Evolutionary conservation across 2,797 vertebrate species (phyloP).

Genomic region (Lemur catta): DNA sequence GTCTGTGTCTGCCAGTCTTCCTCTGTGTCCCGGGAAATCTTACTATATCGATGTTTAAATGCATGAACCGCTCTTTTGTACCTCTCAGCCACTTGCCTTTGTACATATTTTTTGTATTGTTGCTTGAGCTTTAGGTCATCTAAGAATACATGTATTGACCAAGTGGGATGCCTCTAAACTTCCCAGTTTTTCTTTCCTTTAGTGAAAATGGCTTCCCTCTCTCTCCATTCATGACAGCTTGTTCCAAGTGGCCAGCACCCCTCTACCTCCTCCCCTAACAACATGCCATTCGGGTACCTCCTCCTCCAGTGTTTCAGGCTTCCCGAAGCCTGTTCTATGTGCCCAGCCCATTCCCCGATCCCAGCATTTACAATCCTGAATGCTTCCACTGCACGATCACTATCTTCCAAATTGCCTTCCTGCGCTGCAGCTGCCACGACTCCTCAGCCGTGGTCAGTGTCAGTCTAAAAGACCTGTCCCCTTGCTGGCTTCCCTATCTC

Average conservation of each 20-base stretch:
- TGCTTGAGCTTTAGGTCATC: not conserved
- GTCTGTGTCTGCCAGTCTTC: not conserved
- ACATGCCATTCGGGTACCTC: fast-evolving
- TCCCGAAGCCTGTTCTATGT: not conserved
- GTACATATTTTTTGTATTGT: not conserved
- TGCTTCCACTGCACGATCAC: not conserved
- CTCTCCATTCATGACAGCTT: not conserved
- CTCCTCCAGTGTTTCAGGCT: not conserved
- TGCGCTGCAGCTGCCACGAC: not conserved
- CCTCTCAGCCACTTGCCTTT: not conserved
- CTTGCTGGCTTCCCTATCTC: not conserved
- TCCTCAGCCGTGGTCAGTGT: not conserved
- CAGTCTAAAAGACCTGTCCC: constrained; percentile 29
- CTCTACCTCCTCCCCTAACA: not conserved
- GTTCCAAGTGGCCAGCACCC: not conserved
- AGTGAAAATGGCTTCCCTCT: not conserved
- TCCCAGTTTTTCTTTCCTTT: not conserved
- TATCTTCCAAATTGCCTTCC: constrained; percentile 63
- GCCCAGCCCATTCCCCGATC: not conserved
- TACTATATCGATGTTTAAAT: not conserved
- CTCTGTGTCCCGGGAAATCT: not conserved
- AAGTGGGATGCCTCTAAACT: not conserved
- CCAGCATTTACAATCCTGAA: not conserved
- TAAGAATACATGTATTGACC: not conserved
- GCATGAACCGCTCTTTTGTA: not conserved